Conservation (phyloP, 2,888 invertebrate species). For the Lepidocyrtinus sp. region DNA sequence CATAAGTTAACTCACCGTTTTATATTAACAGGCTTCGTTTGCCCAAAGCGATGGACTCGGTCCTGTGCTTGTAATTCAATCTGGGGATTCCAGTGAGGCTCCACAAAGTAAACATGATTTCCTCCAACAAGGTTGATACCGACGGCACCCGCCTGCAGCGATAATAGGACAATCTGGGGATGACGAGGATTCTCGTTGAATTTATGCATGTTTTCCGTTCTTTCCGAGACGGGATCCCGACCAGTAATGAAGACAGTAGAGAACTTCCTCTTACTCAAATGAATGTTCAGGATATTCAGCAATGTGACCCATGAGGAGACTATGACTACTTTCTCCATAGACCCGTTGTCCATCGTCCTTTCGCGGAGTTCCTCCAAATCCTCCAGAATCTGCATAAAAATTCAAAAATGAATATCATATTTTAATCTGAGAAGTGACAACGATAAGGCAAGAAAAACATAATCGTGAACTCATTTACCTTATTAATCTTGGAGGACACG, state of each 20-base stretch:
- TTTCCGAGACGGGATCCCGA: constrained; percentile 45
- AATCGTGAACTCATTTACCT: constrained; percentile 35
- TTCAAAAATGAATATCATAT: neutral
- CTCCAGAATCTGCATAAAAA: constrained; percentile 49
- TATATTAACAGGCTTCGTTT: constrained; percentile 84
- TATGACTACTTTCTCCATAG: constrained; percentile 82
- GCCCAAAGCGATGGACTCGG: constrained; percentile 92
- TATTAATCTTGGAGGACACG: constrained; percentile 61
- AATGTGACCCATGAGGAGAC: constrained; percentile 96
- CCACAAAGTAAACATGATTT: constrained; percentile 90
- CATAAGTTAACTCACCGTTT: constrained; percentile 85
- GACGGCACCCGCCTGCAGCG: constrained; percentile 94
- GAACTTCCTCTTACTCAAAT: constrained; percentile 76
- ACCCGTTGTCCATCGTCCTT: constrained; percentile 75
- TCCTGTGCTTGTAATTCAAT: constrained; percentile 96
- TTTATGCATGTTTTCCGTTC: constrained; percentile 53
- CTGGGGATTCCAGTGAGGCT: constrained; percentile 98
- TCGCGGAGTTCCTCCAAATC: constrained; percentile 73
- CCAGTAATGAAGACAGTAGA: constrained; percentile 83
- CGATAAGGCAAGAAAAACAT: neutral
- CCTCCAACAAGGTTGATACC: constrained; percentile 94
- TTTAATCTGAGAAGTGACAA: neutral
- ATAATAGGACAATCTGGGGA: constrained; percentile 80
- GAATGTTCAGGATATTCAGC: constrained; percentile 80
- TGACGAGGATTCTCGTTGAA: constrained; percentile 56